Evolutionary conservation across 2,888 invertebrate genomes (phyloP).

Genomic region (Theretra japonica): DNA sequence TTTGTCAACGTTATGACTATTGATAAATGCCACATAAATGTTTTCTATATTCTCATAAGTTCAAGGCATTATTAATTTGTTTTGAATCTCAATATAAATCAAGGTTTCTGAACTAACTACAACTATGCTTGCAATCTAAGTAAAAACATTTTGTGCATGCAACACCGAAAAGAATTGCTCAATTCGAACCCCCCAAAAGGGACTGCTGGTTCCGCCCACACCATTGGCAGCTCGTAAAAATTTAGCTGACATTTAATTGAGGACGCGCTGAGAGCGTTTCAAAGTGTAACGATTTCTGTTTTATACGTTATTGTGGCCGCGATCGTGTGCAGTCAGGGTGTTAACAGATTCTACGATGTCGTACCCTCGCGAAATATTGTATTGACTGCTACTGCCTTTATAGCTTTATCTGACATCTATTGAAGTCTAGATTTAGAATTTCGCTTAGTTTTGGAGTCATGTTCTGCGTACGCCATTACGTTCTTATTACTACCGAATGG

Average conservation of each 20-base stretch:
- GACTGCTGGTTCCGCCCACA: neutral
- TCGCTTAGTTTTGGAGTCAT: neutral
- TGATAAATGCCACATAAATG: too few relatives aligned
- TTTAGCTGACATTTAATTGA: slow-evolving; percentile 20
- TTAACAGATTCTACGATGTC: slow-evolving; percentile 17
- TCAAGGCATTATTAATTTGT: too few relatives aligned
- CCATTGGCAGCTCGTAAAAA: slow-evolving; percentile 13
- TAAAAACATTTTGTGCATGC: neutral
- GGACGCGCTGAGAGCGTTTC: slow-evolving; percentile 9
- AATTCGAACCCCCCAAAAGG: neutral
- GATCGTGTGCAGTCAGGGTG: neutral
- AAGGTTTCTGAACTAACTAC: too few relatives aligned
- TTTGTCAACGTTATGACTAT: too few relatives aligned
- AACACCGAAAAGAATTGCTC: neutral
- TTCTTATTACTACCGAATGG: too few relatives aligned
- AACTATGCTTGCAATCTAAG: neutral
- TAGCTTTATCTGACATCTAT: slow-evolving; percentile 8
- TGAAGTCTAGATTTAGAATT: slow-evolving; percentile 7
- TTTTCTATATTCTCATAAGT: too few relatives aligned
- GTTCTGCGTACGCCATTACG: neutral
- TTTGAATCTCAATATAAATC: too few relatives aligned
- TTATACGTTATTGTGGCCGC: slow-evolving; percentile 1
- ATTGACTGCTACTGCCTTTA: slow-evolving; percentile 8
- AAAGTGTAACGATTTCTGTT: slow-evolving; percentile 15
- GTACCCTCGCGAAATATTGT: neutral